phyloP scores from a whole-genome alignment of 2,888 invertebrate species.

The Aporophyla lueneburgensis region DNA sequence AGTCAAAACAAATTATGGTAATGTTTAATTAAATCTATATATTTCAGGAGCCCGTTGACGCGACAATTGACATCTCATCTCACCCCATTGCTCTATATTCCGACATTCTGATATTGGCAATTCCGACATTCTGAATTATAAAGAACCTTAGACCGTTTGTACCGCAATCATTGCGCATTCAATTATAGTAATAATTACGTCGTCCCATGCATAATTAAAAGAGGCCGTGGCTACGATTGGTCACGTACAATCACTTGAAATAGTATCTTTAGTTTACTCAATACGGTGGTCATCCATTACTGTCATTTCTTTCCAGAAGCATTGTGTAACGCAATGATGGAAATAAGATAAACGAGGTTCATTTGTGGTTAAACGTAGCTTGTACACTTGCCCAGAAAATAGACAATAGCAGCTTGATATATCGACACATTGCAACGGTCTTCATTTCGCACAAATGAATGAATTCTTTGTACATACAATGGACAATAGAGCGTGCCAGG shows the following conservation, averaged over 20 bases:
- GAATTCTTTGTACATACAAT: conserved; percentile 83
- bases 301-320: conserved; percentile 54
- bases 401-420: conserved; percentile 76
- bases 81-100: conserved; percentile 7
- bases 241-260: conserved; percentile 71
- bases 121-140: conserved; percentile 41
- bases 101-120: conserved; percentile 18
- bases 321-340: conserved; percentile 55
- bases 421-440: conserved; percentile 74
- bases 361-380: conserved; percentile 50
- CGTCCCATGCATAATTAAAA: conserved; percentile 72
- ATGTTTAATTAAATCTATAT: not conserved
- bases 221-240: conserved; percentile 71
- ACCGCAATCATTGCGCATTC: conserved; percentile 62
- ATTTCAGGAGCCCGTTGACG: conserved; percentile 6
- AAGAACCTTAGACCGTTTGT: conserved; percentile 34
- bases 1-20: not conserved
- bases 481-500: conserved; percentile 82
- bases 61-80: conserved; percentile 1
- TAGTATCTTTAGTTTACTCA: conserved; percentile 61
- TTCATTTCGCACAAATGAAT: conserved; percentile 83
- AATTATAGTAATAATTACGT: conserved; percentile 72
- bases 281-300: conserved; percentile 59
- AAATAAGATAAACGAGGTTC: conserved; percentile 54
- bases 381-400: conserved; percentile 62